These are phyloP conservation scores for Neolamprologus variostigma DNA, from an alignment of 2,113 vertebrate genomes.

Conservation along the genomic window DNA sequence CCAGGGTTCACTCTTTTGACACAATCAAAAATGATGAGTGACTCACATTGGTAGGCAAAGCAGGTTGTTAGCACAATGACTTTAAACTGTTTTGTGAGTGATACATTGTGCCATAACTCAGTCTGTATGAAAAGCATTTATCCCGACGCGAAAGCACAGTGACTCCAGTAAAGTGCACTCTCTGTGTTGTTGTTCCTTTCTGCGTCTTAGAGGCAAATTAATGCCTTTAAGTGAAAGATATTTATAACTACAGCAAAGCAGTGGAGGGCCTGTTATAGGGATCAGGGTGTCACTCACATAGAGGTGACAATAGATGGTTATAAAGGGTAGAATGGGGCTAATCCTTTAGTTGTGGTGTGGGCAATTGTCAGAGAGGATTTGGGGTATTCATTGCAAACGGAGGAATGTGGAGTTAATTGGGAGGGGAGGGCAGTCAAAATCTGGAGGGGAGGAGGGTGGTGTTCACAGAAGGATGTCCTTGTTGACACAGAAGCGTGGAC, in stretches of 20 bases:
- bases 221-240: conserved; percentile 9
- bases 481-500: conserved; percentile 49
- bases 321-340: neutral
- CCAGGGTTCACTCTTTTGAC: neutral
- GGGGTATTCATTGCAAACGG: conserved; percentile 16
- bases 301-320: conserved; percentile 39
- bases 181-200: neutral
- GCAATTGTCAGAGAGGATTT: conserved; percentile 22
- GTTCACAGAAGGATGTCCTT: conserved; percentile 54
- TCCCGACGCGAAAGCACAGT: neutral
- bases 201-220: neutral
- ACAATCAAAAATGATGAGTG: neutral
- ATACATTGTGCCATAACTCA: neutral
- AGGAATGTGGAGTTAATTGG: conserved; percentile 46
- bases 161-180: neutral
- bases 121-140: neutral
- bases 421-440: neutral
- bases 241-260: neutral
- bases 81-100: neutral
- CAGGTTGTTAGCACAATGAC: neutral
- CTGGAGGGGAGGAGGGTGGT: neutral
- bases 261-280: neutral
- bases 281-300: conserved; percentile 44
- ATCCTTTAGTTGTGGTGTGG: neutral
- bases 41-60: neutral